phyloP scores from a whole-genome alignment of 1,140 invertebrate species.

The Brachystomella parvula region DNA sequence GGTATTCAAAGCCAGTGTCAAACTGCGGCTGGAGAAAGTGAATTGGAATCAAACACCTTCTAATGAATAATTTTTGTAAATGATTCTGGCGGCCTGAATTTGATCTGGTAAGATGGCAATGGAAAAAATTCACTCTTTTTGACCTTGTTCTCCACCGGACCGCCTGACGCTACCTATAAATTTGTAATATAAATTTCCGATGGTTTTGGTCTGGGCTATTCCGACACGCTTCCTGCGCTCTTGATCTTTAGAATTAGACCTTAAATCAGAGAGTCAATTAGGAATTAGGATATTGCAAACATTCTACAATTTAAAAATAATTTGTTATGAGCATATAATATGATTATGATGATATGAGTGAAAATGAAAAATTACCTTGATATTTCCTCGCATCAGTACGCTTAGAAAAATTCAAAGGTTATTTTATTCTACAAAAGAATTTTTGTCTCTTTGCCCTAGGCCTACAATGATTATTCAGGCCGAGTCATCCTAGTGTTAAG shows the following conservation, averaged over 20 bases:
- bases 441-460: not conserved
- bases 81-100: not conserved
- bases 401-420: constrained; percentile 2
- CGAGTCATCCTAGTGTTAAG: too few species aligned
- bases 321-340: too few species aligned
- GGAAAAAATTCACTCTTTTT: not conserved
- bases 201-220: not conserved
- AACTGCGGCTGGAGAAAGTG: not conserved
- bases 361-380: not conserved
- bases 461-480: too few species aligned
- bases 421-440: constrained; percentile 2
- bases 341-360: too few species aligned
- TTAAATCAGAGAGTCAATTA: not conserved
- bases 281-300: not conserved
- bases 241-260: not conserved
- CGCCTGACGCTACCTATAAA: too few species aligned
- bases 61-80: not conserved
- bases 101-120: not conserved
- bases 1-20: not conserved
- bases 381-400: not conserved
- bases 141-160: constrained; percentile 7
- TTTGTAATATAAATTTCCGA: not conserved
- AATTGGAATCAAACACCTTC: not conserved
- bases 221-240: not conserved
- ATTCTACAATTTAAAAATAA: too few species aligned